Percentiles rank a stretch among this genome's conserved stretches.
phyloP scores from a whole-genome alignment of 2,888 invertebrate genomes.

The Ochropleura leucogaster region DNA sequence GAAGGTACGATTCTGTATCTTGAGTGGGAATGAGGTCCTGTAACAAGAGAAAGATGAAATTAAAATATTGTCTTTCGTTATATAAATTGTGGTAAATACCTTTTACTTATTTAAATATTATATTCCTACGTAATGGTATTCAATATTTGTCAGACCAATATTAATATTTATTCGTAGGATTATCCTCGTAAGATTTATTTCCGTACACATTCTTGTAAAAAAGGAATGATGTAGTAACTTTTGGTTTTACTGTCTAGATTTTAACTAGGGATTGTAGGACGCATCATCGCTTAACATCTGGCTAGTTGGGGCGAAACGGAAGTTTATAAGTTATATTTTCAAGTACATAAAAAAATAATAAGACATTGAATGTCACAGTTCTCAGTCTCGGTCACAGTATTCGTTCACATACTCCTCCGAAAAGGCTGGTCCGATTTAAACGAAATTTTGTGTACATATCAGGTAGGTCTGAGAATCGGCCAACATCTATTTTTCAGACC shows the following conservation, averaged over 20 bases:
- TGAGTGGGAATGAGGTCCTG: slow-evolving; percentile 88
- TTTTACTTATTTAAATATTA: slow-evolving; percentile 6
- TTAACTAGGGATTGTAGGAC: not conserved
- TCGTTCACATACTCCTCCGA: no score
- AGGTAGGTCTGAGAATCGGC: no score
- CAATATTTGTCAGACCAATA: not conserved
- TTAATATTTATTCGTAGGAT: slow-evolving; percentile 1
- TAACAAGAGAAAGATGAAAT: slow-evolving; percentile 69
- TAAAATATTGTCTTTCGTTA: not conserved
- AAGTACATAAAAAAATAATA: no score
- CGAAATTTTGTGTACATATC: no score
- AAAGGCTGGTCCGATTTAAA: no score
- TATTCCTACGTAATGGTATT: not conserved
- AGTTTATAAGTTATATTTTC: no score
- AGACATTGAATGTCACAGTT: no score
- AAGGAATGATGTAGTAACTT: not conserved
- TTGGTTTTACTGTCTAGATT: not conserved
- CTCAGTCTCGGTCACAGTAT: no score
- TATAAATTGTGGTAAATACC: not conserved
- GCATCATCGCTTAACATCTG: no score
- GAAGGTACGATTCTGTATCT: slow-evolving; percentile 90
- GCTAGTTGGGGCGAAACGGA: no score
- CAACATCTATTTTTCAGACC: no score
- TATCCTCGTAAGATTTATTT: not conserved
- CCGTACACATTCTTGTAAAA: no score